Evolutionary conservation across 2,113 vertebrate genomes (phyloP).

Genomic region (Ochotona princeps): DNA sequence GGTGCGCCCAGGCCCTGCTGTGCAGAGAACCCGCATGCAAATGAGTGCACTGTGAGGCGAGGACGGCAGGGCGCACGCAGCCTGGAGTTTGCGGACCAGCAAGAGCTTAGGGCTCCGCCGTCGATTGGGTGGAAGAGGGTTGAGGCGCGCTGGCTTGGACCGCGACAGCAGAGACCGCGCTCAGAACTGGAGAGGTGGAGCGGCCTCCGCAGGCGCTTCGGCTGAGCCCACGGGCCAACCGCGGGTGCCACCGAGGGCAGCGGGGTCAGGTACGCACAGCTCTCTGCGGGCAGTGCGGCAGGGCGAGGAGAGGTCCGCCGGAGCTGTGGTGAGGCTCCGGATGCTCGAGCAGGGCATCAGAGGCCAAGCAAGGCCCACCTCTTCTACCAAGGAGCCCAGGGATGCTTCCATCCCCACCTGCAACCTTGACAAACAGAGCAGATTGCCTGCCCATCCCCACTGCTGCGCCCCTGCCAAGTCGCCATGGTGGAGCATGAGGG

Average conservation of each 20-base stretch:
- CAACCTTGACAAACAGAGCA: neutral
- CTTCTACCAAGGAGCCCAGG: neutral
- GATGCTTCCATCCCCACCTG: neutral
- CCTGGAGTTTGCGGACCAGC: no score
- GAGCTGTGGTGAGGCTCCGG: neutral
- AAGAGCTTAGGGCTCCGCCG: no score
- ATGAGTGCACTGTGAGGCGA: no score
- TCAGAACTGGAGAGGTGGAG: rapidly evolving
- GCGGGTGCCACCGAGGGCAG: rapidly evolving
- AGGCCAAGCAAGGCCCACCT: neutral
- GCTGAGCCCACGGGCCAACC: rapidly evolving
- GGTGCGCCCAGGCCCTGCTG: neutral
- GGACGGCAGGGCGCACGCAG: neutral
- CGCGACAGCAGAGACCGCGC: rapidly evolving
- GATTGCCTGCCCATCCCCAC: neutral
- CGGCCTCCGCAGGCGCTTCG: neutral
- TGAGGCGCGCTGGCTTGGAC: neutral
- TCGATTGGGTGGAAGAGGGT: neutral
- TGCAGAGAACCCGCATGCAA: neutral
- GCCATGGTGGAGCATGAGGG: neutral
- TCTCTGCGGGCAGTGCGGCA: neutral
- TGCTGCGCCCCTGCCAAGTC: no score
- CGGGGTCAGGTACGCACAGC: no score
- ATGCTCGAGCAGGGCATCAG: neutral
- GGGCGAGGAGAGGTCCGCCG: neutral